phyloP scores from a whole-genome alignment of 2,888 invertebrate genomes.

The Tethea ocularis region DNA sequence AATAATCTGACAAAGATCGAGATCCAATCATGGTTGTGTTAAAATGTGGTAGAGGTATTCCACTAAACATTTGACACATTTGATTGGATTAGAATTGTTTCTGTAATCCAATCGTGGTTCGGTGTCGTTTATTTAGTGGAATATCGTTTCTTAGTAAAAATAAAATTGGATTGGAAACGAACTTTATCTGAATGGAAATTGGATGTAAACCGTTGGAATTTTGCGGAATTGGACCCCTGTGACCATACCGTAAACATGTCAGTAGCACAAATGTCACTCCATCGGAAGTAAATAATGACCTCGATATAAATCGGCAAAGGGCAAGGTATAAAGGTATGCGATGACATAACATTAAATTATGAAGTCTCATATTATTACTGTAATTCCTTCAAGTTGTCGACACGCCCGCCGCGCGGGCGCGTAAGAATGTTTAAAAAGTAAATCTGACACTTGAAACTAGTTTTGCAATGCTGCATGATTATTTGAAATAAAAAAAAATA shows the following conservation, averaged over 20 bases:
- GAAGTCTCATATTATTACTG: neutral
- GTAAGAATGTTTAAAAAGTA: neutral
- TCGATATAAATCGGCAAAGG: slow-evolving; percentile 2
- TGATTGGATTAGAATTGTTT: no score
- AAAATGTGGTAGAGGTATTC: no score
- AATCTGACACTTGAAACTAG: neutral
- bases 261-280: neutral
- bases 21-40: no score
- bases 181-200: no score
- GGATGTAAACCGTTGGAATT: no score
- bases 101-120: no score
- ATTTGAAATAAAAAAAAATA: neutral
- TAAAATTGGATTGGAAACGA: no score
- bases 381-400: slow-evolving; percentile 3
- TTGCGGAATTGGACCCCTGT: no score
- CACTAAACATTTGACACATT: no score
- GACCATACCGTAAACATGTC: neutral
- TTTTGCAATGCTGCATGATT: neutral
- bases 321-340: neutral
- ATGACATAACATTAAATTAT: slow-evolving; percentile 1
- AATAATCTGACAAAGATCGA: no score
- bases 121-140: no score
- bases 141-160: no score
- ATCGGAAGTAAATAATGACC: neutral
- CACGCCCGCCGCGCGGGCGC: neutral